phyloP scores from a whole-genome alignment of 2,797 vertebrate species.

The Phoeniculus purpureus region DNA sequence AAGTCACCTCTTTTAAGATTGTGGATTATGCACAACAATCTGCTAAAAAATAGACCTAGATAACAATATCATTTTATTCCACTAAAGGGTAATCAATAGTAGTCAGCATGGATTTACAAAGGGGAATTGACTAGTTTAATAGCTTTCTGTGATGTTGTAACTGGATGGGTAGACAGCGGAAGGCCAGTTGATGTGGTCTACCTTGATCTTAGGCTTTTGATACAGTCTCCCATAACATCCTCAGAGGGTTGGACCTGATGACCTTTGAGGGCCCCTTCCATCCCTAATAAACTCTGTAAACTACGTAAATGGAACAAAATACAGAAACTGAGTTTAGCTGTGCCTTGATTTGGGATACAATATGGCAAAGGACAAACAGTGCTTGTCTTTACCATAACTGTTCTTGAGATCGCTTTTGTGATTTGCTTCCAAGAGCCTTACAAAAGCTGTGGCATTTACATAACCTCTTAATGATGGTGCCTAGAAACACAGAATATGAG shows the following conservation, averaged over 20 bases:
- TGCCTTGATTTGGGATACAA: background rate
- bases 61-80: background rate
- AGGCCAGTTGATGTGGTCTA: too few relatives aligned
- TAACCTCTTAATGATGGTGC: background rate
- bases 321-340: background rate
- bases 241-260: too few relatives aligned
- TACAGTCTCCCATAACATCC: too few relatives aligned
- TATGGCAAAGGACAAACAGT: background rate
- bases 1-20: background rate
- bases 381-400: background rate
- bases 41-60: background rate
- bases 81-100: too few relatives aligned
- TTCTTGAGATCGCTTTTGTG: background rate
- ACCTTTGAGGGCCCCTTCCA: too few relatives aligned
- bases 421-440: background rate
- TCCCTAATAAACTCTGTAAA: too few relatives aligned
- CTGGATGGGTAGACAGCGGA: too few relatives aligned
- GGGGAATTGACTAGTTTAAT: too few relatives aligned
- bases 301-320: background rate
- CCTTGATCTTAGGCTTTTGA: too few relatives aligned
- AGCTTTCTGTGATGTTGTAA: too few relatives aligned
- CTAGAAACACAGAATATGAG: background rate
- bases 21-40: background rate
- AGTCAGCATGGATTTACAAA: too few relatives aligned
- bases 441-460: background rate